Evolutionary conservation across 2,888 invertebrate genomes (phyloP), one percentile per base, ranked within the genome.

Genomic region (Lucinisca nassula): DNA sequence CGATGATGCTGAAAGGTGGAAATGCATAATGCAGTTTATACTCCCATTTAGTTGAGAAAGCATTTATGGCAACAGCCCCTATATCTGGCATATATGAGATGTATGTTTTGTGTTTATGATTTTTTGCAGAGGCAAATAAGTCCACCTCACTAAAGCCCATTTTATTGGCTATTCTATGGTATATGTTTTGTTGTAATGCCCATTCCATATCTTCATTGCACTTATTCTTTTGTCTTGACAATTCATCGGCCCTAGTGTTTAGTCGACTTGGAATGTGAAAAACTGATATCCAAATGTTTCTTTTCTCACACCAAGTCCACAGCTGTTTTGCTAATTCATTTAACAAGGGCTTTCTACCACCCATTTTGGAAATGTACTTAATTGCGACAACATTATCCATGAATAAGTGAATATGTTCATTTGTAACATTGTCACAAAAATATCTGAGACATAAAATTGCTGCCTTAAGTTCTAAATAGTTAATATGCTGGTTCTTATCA

Each of bases 1-100:
- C n/a, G n/a, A n/a, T n/a, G n/a, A n/a, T n/a, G n/a, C 87, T 90
- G 78, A 90, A 90, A 84, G 87, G 90, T 30, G 75, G 83, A 67
- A 87, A 87, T 24, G 83, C 79, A 58, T 87, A 84, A 61, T 79
- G 45, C 17, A 78, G 72, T 30, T 40, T 8, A 27, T 80, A 40
- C 30, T 21, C 74, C 90, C 85, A 90, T 3, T 14, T 17, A 3
- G 87, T 45, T 14, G 85, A 81, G 79, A 90, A 90, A 8, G 87
- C 90, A 77, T 90, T 80, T 24, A 85, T 70, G 38, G 74, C 70
- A 49, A 32, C 32, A 2, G 90, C 90, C 27, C 30, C 21, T 32
- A 35, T n/a, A 75, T 90, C 87, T 12, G 84, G 90, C 1, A 32
- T 4, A 55, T 55, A 87, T 10, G 80, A 80, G 10, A 79, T 81